Evolutionary conservation across 92 coral and sea anemone genomes (phyloP), one percentile per base, ranked within the genome.

Genomic region (Ricordea florida): DNA sequence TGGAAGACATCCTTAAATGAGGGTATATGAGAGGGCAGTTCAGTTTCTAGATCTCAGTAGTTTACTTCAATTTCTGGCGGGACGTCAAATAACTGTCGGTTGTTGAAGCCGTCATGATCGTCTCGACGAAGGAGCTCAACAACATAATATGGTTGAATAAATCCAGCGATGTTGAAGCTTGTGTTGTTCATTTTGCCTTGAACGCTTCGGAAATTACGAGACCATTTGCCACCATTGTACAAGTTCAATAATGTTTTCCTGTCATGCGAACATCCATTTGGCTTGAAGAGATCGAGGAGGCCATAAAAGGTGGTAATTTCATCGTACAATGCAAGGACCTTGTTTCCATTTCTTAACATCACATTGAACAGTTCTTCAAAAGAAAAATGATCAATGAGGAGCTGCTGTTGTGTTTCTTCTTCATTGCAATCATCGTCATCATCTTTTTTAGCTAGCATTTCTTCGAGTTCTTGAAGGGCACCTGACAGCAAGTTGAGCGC

Each of bases 401-500:
- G 66, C 46, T 59, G 66, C 46, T 1, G 46, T 34, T n/a, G n/a
- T n/a, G n/a, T n/a, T n/a, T n/a, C n/a, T n/a, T 34, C 23, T 9
- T 9, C 26, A 18, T 59, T 18, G 30, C 38, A 28, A 22, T 34
- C 46, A 1, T 36, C 46, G n/a, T 59, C 43, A 0, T 59, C 46
- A 0, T 34, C 27, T 7, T 20, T 21, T 34, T 59, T 8, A 1
- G 30, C 66, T 20, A 34, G 29, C 48, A 34, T 17, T 35, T 59
- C 66, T 36, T 59, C 47, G 13, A 59, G 34, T 20, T 59, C 66
- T 21, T 35, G n/a, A 17, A 59, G 46, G 29, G 66, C 36, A 25
- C 61, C 61, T 53, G 61, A 53, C 61, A 53, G 17, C 66, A 36
- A 59, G 18, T 59, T 59, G 16, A 59, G 46, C 27, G 66, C 66